Base-by-base conservation (phyloP, 2,797 vertebrate species). In the Synanceia verrucosa region DNA sequence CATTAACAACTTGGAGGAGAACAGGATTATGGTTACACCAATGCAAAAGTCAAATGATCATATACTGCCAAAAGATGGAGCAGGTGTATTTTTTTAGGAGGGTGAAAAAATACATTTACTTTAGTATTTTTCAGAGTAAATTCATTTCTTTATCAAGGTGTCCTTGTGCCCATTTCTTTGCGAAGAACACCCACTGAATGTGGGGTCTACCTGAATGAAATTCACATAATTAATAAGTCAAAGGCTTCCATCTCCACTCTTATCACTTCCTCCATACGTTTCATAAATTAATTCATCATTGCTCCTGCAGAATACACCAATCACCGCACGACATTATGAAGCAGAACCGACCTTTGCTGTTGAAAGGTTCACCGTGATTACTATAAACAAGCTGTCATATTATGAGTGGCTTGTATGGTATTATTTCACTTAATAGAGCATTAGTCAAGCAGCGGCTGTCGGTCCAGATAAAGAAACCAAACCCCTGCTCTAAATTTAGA, bases 151-250 rank as follows among this genome's bases (percentile, higher is more conserved):
- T 50, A 72, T 79, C 63, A 73, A 65, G 57, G 68, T 66, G 65
- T 68, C 61, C 79, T 80, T 69, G 62, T n/a, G 26, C 29, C 53
- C 43, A 78, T 67, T 83, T 76, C 61, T 73, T 62, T 16, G 16
- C 52, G 72, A 19, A 75, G 52, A 70, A 65, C 52, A 59, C 9
- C 16, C 23, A 43, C 39, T 68, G 64, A 82, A 78, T 70, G 46
- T 21, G 29, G 26, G 73, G 50, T 64, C 36, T 36, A 65, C 64
- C 64, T 51, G 65, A 87, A 76, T 53, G 41, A 55, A 73, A 37
- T 78, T 66, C 48, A 41, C 57, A 56, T 76, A 79, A 86, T 86
- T 55, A 79, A 78, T 79, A 73, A 65, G 71, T 74, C 65, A 84
- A 79, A 78, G 61, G 59, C 66, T 72, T 81, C 77, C 62, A 66